A percentile compares a stretch with the other conserved stretches of the same genome.
phyloP scores from a whole-genome alignment of 2,797 vertebrate species.

The Nyctalus aviator region DNA sequence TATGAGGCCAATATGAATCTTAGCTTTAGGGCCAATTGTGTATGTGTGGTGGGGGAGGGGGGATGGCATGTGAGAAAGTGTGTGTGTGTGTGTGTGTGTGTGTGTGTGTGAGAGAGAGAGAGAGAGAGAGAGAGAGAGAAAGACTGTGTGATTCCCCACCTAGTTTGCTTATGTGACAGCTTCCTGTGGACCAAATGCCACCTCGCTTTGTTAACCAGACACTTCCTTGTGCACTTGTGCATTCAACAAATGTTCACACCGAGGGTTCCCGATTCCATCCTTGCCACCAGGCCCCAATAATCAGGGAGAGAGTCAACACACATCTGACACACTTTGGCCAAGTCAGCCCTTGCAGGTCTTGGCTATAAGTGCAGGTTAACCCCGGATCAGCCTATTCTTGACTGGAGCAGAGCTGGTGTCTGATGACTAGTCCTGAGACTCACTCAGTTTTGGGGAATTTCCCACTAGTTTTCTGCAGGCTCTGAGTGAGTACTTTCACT shows the following conservation, averaged over 20 bases:
- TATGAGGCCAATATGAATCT: background rate
- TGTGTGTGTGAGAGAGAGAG: no score
- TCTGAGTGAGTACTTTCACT: background rate
- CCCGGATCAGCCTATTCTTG: background rate
- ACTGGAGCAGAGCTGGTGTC: background rate
- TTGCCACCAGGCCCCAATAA: background rate
- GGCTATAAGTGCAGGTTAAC: background rate
- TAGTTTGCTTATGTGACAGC: background rate
- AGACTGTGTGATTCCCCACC: background rate
- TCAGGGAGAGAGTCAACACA: background rate
- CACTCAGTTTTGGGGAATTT: no score
- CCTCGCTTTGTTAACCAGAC: background rate
- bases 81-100: no score
- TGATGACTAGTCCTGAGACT: background rate
- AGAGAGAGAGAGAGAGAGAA: no score
- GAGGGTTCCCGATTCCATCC: background rate
- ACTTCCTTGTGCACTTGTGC: fast-evolving
- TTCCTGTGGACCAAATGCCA: background rate
- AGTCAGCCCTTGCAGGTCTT: background rate
- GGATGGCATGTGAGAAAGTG: no score
- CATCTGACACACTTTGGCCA: background rate
- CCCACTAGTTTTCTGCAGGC: background rate
- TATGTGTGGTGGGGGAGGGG: no score
- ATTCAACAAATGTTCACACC: background rate
- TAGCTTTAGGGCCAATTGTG: background rate